Evolutionary conservation across 1,140 invertebrate species (phyloP).

Genomic region (Aphelenchoides fujianensis): DNA sequence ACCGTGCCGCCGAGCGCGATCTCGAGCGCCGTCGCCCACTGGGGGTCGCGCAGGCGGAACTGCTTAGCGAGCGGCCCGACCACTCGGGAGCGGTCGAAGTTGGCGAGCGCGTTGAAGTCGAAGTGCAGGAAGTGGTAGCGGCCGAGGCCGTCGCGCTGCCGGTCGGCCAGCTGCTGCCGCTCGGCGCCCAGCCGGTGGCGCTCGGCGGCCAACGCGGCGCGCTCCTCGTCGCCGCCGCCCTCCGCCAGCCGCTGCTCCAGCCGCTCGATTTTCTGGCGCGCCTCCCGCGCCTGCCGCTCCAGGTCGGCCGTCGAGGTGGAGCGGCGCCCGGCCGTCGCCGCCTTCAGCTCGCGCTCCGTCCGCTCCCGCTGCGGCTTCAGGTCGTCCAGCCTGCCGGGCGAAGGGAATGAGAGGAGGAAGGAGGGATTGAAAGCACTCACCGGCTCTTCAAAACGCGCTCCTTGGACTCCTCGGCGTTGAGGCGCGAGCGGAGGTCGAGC

Average conservation of each 20-base stretch:
- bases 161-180: background rate
- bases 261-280: background rate
- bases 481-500: background rate
- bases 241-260: background rate
- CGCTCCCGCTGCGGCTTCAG: background rate
- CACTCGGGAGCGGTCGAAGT: conserved; percentile 75
- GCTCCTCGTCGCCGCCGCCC: background rate
- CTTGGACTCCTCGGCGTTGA: background rate
- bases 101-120: conserved; percentile 63
- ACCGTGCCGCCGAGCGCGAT: conserved; percentile 42
- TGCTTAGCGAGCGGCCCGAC: conserved; percentile 76
- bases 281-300: background rate
- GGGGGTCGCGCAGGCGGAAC: conserved; percentile 74
- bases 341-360: background rate
- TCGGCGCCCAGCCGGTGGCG: background rate
- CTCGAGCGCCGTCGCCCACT: conserved; percentile 73
- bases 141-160: background rate
- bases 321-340: background rate
- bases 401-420: background rate
- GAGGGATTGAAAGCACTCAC: background rate
- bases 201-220: background rate
- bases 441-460: too few species aligned
- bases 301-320: background rate
- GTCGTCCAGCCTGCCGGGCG: background rate
- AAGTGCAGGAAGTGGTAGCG: conserved; percentile 58